Base-by-base conservation (phyloP, 1,140 invertebrate species). In the Cydia amplana region DNA sequence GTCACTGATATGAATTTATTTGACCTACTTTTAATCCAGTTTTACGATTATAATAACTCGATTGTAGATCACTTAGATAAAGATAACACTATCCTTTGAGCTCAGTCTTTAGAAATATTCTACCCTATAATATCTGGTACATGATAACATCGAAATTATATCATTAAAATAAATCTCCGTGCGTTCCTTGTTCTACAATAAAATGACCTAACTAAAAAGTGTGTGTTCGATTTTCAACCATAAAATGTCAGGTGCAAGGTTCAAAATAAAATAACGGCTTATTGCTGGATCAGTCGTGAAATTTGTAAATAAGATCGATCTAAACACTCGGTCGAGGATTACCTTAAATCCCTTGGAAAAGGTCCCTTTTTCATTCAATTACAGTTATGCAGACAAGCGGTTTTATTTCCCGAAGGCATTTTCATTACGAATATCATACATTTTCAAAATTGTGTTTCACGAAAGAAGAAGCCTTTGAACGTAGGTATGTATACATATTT, bases 301-400 rank as follows among this genome's bases (percentile, higher is more conserved):
- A 18, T 9, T 9, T 23, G 9, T 60, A 23, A 60, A 60, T 23
- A 60, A 23, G 55, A 60, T 60, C 55, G 55, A 60, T 60, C 20
- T 20, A n/a, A 23, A 20, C n/a, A 60, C 55, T 60, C 55, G 55
- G 16, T 23, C 7, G 55, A 23, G 55, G 55, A 60, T 60, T 60
- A 23, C 9, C 18, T 20, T 60, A 23, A 20, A 20, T 60, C 55
- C 55, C 55, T 60, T 60, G 55, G 55, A 60, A 23, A 23, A 23
- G 20, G 55, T 10, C 55, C 55, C 20, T 60, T 60, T 60, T 60
- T 60, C 20, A 60, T 60, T 60, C 55, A 60, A 60, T 60, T 60
- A 60, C 55, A 60, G 18, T 60, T 60, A 12, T 60, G 55, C 55
- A 23, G 55, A 60, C 55, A 23, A 60, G 55, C 55, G 55, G 55